Conservation (phyloP, 2,113 vertebrate species). For the Lichenostomus cassidix region DNA sequence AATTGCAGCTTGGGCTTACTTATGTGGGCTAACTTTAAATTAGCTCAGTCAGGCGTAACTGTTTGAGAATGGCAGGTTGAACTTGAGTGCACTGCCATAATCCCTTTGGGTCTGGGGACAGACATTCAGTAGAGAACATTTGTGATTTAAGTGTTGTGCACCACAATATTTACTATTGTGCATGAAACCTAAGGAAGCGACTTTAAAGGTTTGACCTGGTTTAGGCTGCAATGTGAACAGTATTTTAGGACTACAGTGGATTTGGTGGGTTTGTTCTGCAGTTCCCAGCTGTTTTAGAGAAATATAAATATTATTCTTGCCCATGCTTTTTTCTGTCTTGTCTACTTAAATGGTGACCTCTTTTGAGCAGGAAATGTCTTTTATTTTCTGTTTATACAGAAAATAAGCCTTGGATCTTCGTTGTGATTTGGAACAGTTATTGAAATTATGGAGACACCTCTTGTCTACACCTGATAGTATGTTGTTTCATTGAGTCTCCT, state of each 20-base stretch:
- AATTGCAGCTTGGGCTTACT: conserved; percentile 14
- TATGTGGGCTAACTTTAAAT: neutral
- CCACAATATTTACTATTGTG: neutral
- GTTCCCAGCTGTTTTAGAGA: neutral
- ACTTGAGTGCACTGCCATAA: neutral
- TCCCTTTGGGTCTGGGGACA: neutral
- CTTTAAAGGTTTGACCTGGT: neutral
- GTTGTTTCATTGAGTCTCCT: neutral
- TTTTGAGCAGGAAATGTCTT: neutral
- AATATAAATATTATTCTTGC: conserved; percentile 26
- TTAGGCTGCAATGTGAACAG: neutral
- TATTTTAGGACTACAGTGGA: neutral
- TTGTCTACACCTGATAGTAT: neutral
- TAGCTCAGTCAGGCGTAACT: neutral
- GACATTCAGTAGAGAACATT: neutral
- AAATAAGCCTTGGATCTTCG: neutral
- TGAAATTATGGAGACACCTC: neutral
- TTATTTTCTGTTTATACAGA: neutral
- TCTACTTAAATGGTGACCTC: neutral
- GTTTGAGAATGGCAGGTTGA: neutral
- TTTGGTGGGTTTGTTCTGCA: neutral
- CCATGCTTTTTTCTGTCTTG: conserved; percentile 8
- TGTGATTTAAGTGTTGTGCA: neutral
- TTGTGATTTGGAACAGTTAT: neutral
- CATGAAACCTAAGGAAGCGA: neutral